Conservation (phyloP, 35 echinoderm and acorn worm genomes). For the Apostichopus parvimensis region DNA sequence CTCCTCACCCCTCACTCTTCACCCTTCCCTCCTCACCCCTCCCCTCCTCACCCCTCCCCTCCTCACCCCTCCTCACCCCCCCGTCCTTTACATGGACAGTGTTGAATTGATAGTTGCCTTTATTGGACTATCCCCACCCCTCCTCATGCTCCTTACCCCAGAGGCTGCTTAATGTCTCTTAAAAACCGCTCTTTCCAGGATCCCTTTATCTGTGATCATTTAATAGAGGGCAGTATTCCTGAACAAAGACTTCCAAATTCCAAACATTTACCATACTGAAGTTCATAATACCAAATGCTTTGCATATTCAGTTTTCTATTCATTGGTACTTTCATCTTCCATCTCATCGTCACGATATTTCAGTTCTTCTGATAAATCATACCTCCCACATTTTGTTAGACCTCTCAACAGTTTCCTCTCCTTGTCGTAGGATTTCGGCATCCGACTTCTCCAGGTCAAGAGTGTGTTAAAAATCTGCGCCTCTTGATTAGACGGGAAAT, state of each 20-base stretch:
- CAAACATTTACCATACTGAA: too few relatives aligned
- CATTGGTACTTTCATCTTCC: conserved; percentile 33
- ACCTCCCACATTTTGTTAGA: conserved; percentile 80
- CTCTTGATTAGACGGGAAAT: conserved; percentile 57
- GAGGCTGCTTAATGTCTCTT: too few relatives aligned
- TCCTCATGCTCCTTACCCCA: too few relatives aligned
- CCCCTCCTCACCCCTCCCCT: background rate
- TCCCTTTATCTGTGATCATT: too few relatives aligned
- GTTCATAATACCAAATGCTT: too few relatives aligned
- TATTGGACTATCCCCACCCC: too few relatives aligned
- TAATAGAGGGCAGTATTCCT: too few relatives aligned
- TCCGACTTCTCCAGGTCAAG: conserved; percentile 84
- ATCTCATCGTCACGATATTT: conserved; percentile 64
- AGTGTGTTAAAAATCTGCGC: conserved; percentile 81
- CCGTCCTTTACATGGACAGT: too few relatives aligned
- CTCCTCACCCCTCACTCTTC: background rate
- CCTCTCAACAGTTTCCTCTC: conserved; percentile 68
- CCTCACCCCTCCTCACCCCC: background rate
- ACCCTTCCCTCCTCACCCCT: too few relatives aligned
- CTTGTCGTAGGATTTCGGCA: conserved; percentile 85
- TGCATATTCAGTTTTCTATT: background rate
- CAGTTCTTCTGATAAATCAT: conserved; percentile 90
- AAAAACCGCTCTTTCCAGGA: too few relatives aligned
- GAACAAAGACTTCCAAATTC: too few relatives aligned
- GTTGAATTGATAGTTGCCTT: too few relatives aligned